Conservation (phyloP, 2,797 vertebrate genomes). For the Artibeus lituratus region DNA sequence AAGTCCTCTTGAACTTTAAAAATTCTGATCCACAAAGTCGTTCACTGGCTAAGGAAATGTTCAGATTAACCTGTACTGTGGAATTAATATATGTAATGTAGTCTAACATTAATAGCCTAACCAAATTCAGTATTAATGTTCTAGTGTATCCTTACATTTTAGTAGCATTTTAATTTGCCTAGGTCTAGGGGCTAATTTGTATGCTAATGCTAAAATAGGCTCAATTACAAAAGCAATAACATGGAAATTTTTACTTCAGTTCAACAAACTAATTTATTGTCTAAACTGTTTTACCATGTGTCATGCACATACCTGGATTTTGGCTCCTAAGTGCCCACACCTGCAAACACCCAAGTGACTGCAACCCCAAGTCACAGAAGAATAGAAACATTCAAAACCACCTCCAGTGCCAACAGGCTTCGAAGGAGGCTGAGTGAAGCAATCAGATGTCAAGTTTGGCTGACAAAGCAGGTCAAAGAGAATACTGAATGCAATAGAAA, state of each 20-base stretch:
- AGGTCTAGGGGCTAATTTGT: slow-evolving; percentile 33
- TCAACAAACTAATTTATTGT: slow-evolving; percentile 54
- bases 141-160: slow-evolving; percentile 49
- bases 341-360: slow-evolving; percentile 41
- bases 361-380: background rate
- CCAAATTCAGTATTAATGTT: slow-evolving; percentile 48
- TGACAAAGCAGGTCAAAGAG: slow-evolving; percentile 24
- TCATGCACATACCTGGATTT: slow-evolving; percentile 10
- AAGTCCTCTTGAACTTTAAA: slow-evolving; percentile 34
- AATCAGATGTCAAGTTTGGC: slow-evolving; percentile 11
- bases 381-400: slow-evolving; percentile 8
- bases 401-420: background rate
- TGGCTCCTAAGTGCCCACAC: background rate
- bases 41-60: slow-evolving; percentile 28
- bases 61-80: background rate
- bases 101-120: slow-evolving; percentile 33
- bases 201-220: slow-evolving; percentile 54
- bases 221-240: slow-evolving; percentile 56
- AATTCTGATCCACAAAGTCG: slow-evolving; percentile 29
- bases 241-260: slow-evolving; percentile 52
- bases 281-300: slow-evolving; percentile 29
- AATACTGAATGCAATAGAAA: slow-evolving; percentile 24
- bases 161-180: slow-evolving; percentile 63
- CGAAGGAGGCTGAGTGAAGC: background rate
- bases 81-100: slow-evolving; percentile 12